Evolutionary conservation across 1,140 invertebrate species (phyloP), one percentile per base, ranked within the genome.

Genomic region (Aphelinus atriplicis): DNA sequence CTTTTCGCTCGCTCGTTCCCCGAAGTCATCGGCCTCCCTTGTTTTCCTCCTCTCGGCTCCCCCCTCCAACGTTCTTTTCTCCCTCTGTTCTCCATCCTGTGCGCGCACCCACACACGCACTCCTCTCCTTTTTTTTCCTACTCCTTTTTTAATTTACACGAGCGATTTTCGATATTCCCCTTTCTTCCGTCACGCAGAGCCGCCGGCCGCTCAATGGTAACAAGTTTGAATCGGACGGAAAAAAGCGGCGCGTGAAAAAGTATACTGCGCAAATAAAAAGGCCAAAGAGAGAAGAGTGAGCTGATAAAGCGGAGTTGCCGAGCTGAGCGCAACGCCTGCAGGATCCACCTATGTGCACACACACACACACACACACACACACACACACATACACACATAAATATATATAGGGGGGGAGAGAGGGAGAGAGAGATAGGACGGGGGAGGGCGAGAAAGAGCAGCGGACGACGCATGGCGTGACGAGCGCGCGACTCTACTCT

Each of bases 1-100:
- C 67, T 75, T 75, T 62, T 75, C 51, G 84, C 83, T 81, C 71
- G 80, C 80, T 78, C 67, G 73, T 75, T 62, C 73, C 51, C 55
- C 47, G 62, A 70, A 73, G 70, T 65, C 73, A 48, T 73, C 63
- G 57, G 4, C n/a, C 64, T 76, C 72, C 60, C 51, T 70, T 42
- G 64, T 70, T 70, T 64, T 65, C 6, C 53, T 75, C 45, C 61
- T 50, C 57, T 10, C 10, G 46, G 48, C 66, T 61, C 45, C 60
- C 53, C 56, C 64, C 7, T 26, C 56, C 60, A 64, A 51, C 43
- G 46, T 63, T 65, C 48, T n/a, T n/a, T 43, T 60, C 56, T 67
- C 4, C 62, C 7, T 66, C 51, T 46, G 2, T 60, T 26, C 43
- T 61, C 45, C 26, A 26, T 26, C 26, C 26, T 26, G 26, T 26